Evolutionary conservation across 2,113 vertebrate genomes (phyloP), one percentile per base, ranked within the genome.

Genomic region (Lonchura striata): DNA sequence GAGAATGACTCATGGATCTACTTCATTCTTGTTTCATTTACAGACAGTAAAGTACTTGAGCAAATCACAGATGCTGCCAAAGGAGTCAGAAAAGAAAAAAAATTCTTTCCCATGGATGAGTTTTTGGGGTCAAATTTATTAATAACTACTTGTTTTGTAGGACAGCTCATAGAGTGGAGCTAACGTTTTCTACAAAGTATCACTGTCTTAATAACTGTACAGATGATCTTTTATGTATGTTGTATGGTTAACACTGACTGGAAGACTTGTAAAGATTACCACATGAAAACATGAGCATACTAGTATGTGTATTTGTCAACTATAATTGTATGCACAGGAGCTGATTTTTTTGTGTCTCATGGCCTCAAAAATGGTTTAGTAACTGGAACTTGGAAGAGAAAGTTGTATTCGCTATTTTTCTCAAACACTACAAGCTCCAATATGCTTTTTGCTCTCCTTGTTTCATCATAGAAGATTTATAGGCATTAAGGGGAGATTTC

Each of bases 1-100:
- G 86, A 89, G 83, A 91, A 95, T 97, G 95, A 97, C 91, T 97
- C 95, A 95, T 91, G 72, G 88, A 95, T 64, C 88, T 92, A 91
- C 88, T 94, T 94, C 93, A 95, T 92, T 88, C 86, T 92, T 92
- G 56, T 69, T 91, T 94, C 95, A 94, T 92, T 92, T 92, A 89
- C 61, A 88, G 82, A 82, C 82, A 90, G 71, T 54, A 50, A 90
- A 94, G 88, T 44, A 93, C 65, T 91, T 81, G 88, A 94, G 92
- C 92, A 96, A 94, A 94, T 95, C 77, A 96, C 88, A 95, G 91
- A 95, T 86, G 77, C 72, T 95, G 91, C 77, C 91, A 97, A 94
- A 82, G 37, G 28, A 94, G 83, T 84, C 94, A 94, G 69, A 94
- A 44, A 75, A 74, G 15, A 76, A 95, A 81, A 81, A 84, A 75